Base-by-base conservation (phyloP, 1,140 invertebrate genomes). In the Acromyrmex heyeri region DNA sequence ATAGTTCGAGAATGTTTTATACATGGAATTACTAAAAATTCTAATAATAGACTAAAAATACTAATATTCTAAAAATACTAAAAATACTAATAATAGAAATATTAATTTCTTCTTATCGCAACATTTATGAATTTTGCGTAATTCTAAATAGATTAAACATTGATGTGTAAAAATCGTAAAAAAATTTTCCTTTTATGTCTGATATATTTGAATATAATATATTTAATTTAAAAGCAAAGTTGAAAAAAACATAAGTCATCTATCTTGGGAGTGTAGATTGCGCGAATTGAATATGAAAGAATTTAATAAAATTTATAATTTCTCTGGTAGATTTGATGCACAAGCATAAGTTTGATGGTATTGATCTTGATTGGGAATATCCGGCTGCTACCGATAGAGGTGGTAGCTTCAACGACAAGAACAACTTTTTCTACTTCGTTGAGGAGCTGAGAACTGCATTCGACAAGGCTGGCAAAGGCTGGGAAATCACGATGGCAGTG, bases 401-500 rank as follows among this genome's bases (percentile, higher is more conserved):
- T n/a, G 98, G 98, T 53, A 97, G 96, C 65, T 98, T 97, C 91
- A 96, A 97, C 2, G 98, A 99, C 94, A 98, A 98, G 93, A 97
- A 98, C 86, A 96, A 96, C 55, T 98, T 98, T 95, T 96, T 97
- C n/a, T 98, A 97, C 91, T 97, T 98, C 62, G 97, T 98, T 0
- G 96, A 98, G 91, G 98, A 98, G 92, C 91, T 98, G 87, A 95
- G 97, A 86, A 95, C 97, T 18, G 98, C 98, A 21, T 98, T 99
- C 92, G 96, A 97, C 91, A 96, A 96, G 30, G 96, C 96, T 82
- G 96, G 96, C 0, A 97, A 96, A 91, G 97, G 96, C n/a, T 98
- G 97, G 97, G 97, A 98, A 92, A 96, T 99, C 24, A 98, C 98
- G 0, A 98, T 98, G 95, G 98, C 98, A 0, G 98, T 98, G 48